Conservation (phyloP, 2,797 vertebrate genomes). For the Arremon brunneinucha region DNA sequence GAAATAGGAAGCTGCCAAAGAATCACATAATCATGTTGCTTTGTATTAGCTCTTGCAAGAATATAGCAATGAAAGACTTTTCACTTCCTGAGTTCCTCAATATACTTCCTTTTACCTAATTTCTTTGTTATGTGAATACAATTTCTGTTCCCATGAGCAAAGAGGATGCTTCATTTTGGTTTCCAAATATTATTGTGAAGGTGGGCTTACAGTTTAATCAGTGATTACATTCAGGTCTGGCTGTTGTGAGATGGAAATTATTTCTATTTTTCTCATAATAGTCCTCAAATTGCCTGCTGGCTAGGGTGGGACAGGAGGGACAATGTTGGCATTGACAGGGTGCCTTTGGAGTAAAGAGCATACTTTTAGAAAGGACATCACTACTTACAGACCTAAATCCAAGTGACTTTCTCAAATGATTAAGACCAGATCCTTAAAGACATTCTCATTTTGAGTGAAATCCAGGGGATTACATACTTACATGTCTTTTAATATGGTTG, state of each 20-base stretch:
- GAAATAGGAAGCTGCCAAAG: slow-evolving; percentile 40
- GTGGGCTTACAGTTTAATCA: not conserved
- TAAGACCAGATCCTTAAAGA: not conserved
- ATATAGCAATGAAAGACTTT: slow-evolving; percentile 48
- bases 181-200: not conserved
- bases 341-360: not conserved
- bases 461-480: not conserved
- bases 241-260: not conserved
- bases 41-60: slow-evolving; percentile 26
- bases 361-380: not conserved
- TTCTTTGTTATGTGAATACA: slow-evolving; percentile 22
- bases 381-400: not conserved
- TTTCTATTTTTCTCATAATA: not conserved
- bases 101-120: slow-evolving; percentile 64
- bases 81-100: slow-evolving; percentile 64
- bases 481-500: not conserved
- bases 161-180: not conserved
- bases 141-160: slow-evolving; percentile 35
- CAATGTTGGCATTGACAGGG: not conserved
- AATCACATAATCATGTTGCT: not conserved
- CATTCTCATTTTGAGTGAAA: not conserved
- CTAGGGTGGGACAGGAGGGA: not conserved
- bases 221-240: not conserved
- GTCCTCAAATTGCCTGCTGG: not conserved
- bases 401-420: not conserved